Percentiles rank a stretch among this genome's conserved stretches.
phyloP scores from a whole-genome alignment of 2,113 vertebrate species.

The Bungarus multicinctus region DNA sequence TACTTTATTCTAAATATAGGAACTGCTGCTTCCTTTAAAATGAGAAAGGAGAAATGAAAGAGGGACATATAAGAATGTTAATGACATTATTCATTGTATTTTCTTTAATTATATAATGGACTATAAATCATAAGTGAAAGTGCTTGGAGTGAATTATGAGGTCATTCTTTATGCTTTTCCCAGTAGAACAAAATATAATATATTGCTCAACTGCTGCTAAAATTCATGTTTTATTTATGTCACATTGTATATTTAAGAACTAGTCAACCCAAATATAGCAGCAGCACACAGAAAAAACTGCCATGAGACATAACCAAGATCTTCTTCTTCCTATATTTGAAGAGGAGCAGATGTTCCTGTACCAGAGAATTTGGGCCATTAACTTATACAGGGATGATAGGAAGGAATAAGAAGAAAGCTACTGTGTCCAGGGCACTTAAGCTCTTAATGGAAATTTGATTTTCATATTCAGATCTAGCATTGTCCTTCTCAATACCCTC shows the following conservation, averaged over 20 bases:
- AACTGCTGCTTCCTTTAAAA: background rate
- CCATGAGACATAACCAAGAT: background rate
- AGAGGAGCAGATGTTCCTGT: background rate
- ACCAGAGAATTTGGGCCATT: background rate
- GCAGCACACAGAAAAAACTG: background rate
- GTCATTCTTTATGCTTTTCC: slow-evolving; percentile 43
- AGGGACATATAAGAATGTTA: slow-evolving; percentile 5
- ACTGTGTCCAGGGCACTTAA: background rate
- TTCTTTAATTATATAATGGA: slow-evolving; percentile 51
- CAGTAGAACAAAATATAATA: slow-evolving; percentile 48
- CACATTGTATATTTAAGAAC: slow-evolving; percentile 41
- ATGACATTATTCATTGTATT: slow-evolving; percentile 50
- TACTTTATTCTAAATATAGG: background rate
- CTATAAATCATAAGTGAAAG: slow-evolving; percentile 51
- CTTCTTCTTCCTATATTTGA: background rate
- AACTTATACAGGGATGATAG: background rate
- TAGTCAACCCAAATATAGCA: background rate
- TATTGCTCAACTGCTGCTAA: slow-evolving; percentile 41
- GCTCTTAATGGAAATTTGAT: background rate
- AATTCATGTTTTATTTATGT: slow-evolving; percentile 54
- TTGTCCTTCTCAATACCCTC: background rate
- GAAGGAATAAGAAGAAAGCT: background rate
- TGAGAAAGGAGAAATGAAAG: slow-evolving; percentile 18
- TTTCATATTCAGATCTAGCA: background rate
- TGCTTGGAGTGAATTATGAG: slow-evolving; percentile 54